Conservation (phyloP, 2,797 vertebrate species). For the Hypotaenidia okinawae region DNA sequence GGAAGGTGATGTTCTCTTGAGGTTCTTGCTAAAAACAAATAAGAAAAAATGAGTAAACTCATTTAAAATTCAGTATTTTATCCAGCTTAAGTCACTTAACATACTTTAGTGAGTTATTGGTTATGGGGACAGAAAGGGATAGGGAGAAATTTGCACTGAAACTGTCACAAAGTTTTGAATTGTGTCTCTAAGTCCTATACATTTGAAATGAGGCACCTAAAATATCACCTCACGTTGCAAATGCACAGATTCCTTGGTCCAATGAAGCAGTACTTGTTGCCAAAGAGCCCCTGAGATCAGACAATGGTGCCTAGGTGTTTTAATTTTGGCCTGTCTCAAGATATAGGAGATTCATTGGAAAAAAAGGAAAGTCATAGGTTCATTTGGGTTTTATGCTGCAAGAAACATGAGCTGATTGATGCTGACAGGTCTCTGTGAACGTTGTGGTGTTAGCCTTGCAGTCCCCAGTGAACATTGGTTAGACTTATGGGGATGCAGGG, state of each 20-base stretch:
- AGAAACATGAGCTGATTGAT: neutral
- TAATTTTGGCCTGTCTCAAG: neutral
- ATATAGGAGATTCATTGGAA: neutral
- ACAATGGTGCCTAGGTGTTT: neutral
- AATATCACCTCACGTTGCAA: neutral
- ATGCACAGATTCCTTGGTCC: neutral
- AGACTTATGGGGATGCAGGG: neutral
- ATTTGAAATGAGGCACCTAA: neutral
- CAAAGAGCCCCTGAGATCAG: neutral
- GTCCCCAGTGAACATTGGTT: fast-evolving
- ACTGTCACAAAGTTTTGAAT: neutral
- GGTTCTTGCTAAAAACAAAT: neutral
- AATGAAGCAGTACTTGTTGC: neutral
- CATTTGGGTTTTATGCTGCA: neutral
- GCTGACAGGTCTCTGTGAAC: neutral
- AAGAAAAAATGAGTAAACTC: neutral
- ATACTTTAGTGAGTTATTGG: too few species aligned
- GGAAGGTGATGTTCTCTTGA: too few species aligned
- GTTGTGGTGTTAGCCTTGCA: neutral
- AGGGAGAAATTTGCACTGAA: neutral
- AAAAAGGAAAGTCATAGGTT: neutral
- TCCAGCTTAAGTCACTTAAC: neutral
- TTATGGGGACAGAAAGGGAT: neutral
- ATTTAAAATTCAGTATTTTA: neutral
- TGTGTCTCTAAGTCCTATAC: neutral